A percentile compares a stretch with the other conserved stretches of the same genome.
Evolutionary conservation across 2,797 vertebrate species (phyloP).

Genomic region (Sternarchorhynchus goeldii): DNA sequence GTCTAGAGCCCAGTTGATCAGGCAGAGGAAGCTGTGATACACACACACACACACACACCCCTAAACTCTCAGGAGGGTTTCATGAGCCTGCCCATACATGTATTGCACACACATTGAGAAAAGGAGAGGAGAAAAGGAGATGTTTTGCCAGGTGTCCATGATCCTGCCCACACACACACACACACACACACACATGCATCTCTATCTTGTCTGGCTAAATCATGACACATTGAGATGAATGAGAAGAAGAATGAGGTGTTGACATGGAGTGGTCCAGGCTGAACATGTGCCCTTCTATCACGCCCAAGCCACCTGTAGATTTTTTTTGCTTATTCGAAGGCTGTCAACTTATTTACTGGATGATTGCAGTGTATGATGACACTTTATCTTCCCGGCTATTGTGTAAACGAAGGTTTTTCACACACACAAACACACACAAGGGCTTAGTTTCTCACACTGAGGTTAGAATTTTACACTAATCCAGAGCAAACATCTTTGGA

Average conservation of each 20-base stretch:
- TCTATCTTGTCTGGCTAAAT: neutral
- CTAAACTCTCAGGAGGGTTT: neutral
- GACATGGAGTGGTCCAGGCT: neutral
- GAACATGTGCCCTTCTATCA: conserved; percentile 20
- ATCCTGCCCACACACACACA: neutral
- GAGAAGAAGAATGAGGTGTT: neutral
- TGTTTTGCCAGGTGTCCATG: no score
- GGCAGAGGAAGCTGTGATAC: neutral
- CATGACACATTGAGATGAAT: neutral
- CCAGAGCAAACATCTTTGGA: conserved; percentile 13
- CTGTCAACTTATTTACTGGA: neutral
- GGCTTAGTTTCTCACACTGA: neutral
- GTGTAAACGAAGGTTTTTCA: conserved; percentile 5
- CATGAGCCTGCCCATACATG: no score
- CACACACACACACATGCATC: no score
- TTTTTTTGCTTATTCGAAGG: neutral
- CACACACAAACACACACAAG: neutral
- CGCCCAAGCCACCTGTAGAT: conserved; percentile 9
- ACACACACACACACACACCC: conserved; percentile 3
- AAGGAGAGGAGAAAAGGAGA: no score
- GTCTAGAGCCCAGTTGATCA: conserved; percentile 47
- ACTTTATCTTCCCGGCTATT: conserved; percentile 15
- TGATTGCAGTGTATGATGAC: neutral
- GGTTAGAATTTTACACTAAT: conserved; percentile 9
- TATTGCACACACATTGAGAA: no score